Evolutionary conservation across 2,797 vertebrate genomes (phyloP), one percentile per base, ranked within the genome.

Genomic region (Oreortyx pictus): DNA sequence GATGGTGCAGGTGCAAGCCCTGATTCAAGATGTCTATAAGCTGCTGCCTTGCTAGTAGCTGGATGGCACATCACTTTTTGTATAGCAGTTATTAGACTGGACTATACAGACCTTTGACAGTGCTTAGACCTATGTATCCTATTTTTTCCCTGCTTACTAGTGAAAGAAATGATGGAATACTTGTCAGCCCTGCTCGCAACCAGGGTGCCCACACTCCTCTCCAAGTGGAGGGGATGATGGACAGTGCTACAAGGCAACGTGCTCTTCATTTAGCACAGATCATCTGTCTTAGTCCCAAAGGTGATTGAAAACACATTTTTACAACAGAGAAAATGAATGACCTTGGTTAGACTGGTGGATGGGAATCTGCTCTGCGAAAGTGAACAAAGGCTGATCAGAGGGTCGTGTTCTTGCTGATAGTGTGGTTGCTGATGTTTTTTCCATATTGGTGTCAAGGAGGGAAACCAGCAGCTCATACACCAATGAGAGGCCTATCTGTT

Each of bases 371-470:
- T 76, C 90, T 95, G 83, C 81, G 88, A 90, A 91, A 86, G 80
- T 14, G 89, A 88, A 11, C 64, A 61, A 43, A 0, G 0, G 57
- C 85, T 44, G 77, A 88, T 89, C 85, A 74, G 89, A 73, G 74
- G 44, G 82, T 83, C 3, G 0, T 1, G 74, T 89, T 92, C 89
- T 57, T 91, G 60, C 80, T 93, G 89, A 95, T 93, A 94, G 74
- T 6, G 37, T 1, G 18, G 60, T 94, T 91, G 89, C 85, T 91
- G 80, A 52, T 84, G n/a, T n/a, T 93, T 86, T 89, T 84, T 61
- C 76, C 80, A 6, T 94, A 94, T 95, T 80, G 2, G 92, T 88
- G 93, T 96, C 67, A 88, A 82, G 92, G 94, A 96, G 77, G 71
- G 77, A 95, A 94, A 88, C 74, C 94, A 95, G 87, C 82, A 93